Evolutionary conservation across 37 sponge, comb jelly and placozoan species (phyloP), one percentile per base, ranked within the genome.

Genomic region (Ianthella basta): DNA sequence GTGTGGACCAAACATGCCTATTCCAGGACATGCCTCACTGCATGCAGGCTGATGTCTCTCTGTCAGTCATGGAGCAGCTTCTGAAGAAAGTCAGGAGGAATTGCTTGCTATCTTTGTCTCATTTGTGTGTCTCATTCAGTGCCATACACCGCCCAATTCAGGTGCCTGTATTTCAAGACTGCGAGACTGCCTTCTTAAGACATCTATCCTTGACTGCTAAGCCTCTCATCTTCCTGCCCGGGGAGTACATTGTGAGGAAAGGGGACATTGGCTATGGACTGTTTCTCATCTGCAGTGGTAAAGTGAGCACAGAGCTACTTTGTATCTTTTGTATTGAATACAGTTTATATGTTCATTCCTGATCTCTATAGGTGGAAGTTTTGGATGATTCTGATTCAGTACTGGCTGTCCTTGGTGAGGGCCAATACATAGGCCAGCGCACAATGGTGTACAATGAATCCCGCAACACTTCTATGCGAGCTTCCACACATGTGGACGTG

Each of bases 171-270:
- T 88, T 91, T 74, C 55, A 37, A 8, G 55, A 72, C 27, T 60
- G 63, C 21, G 85, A 85, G 64, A 59, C 55, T n/a, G 79, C 87
- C 37, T 89, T 88, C 44, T 74, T 92, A 14, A 75, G 93, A 4
- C 79, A 86, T 64, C 80, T 92, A 15, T 59, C 93, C 21, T 69
- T 92, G 32, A 83, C 61, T 10, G 55, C 89, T n/a, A 82, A 88
- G 66, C 89, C 91, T 21, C 84, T 72, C 59, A 30, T 88, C 53
- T 91, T 83, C 82, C 85, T 88, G 23, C 87, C 95, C 15, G 87
- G 83, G 27, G 89, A 94, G 85, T 88, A 67, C 79, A 88, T 94
- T 40, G 85, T 94, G 38, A 78, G 57, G 55, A 89, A 88, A 64
- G 89, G 95, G 79, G 93, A 92, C 24, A 55, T 86, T n/a, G 89